Conservation (phyloP, 2,888 invertebrate genomes). For the Sialis fuliginosa region DNA sequence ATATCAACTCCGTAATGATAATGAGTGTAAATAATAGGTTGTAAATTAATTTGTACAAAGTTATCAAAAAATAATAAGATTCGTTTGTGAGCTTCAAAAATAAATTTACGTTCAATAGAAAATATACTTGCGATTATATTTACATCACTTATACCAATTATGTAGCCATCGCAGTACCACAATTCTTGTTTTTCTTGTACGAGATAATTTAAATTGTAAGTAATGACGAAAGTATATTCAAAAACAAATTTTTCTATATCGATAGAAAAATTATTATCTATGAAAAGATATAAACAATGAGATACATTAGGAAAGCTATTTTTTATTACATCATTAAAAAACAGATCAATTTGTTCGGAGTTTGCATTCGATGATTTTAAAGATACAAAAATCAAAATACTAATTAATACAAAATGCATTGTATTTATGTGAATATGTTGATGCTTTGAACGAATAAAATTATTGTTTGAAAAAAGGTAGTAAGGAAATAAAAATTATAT, state of each 20-base stretch:
- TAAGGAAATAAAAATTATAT: too few relatives aligned
- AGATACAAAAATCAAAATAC: too few relatives aligned
- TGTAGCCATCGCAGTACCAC: background rate
- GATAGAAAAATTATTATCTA: background rate
- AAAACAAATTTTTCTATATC: background rate
- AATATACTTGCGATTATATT: background rate
- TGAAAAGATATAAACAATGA: background rate
- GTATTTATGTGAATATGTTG: too few relatives aligned
- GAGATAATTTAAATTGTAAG: background rate
- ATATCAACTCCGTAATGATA: background rate
- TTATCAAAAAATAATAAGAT: background rate
- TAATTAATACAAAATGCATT: too few relatives aligned
- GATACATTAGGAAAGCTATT: background rate
- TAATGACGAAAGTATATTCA: background rate
- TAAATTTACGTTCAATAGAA: background rate
- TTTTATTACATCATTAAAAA: background rate
- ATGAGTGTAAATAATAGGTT: background rate
- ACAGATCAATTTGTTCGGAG: background rate
- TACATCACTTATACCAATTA: background rate
- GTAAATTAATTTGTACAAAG: background rate
- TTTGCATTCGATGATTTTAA: too few relatives aligned
- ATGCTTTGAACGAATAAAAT: too few relatives aligned
- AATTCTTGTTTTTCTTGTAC: background rate
- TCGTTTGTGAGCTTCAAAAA: background rate
- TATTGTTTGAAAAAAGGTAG: too few relatives aligned